Percentiles rank a stretch among this genome's conserved stretches.
phyloP scores from a whole-genome alignment of 2,113 vertebrate species.

The Talpa occidentalis region DNA sequence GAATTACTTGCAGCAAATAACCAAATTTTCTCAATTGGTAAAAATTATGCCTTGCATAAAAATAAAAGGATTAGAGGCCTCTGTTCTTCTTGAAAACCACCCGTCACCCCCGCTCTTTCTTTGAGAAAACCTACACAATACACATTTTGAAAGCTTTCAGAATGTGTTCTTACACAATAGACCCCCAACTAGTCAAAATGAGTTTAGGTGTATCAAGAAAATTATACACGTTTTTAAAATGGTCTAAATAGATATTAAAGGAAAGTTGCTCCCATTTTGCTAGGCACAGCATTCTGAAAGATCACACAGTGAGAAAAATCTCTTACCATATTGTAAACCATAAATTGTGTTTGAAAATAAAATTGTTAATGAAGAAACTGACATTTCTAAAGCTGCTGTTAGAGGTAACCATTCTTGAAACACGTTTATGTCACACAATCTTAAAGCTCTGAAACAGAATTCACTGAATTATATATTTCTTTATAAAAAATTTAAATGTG shows the following conservation, averaged over 20 bases:
- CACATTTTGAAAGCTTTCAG: slow-evolving; percentile 76
- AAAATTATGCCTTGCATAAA: slow-evolving; percentile 82
- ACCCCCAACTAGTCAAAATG: slow-evolving; percentile 77
- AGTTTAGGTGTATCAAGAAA: slow-evolving; percentile 81
- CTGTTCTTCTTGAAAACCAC: slow-evolving; percentile 68
- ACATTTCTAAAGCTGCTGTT: slow-evolving; percentile 78
- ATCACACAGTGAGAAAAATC: slow-evolving; percentile 77
- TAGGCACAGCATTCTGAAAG: slow-evolving; percentile 74
- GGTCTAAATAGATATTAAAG: slow-evolving; percentile 81
- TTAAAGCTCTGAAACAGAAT: slow-evolving; percentile 61
- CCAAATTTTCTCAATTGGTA: slow-evolving; percentile 82
- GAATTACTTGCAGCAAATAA: slow-evolving; percentile 78
- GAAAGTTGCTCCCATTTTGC: slow-evolving; percentile 77
- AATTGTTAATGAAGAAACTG: slow-evolving; percentile 82
- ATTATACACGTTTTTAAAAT: slow-evolving; percentile 73
- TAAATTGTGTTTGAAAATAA: slow-evolving; percentile 83
- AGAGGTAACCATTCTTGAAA: slow-evolving; percentile 66
- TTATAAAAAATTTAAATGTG: slow-evolving; percentile 23
- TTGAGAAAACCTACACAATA: slow-evolving; percentile 69
- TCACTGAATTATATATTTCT: slow-evolving; percentile 43
- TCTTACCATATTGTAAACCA: slow-evolving; percentile 78
- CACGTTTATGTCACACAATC: slow-evolving; percentile 65
- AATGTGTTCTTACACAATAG: slow-evolving; percentile 75
- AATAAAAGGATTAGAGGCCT: slow-evolving; percentile 80
- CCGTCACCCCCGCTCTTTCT: slow-evolving; percentile 58